Conservation (phyloP, 2,797 vertebrate species). For the Crax fasciolata region DNA sequence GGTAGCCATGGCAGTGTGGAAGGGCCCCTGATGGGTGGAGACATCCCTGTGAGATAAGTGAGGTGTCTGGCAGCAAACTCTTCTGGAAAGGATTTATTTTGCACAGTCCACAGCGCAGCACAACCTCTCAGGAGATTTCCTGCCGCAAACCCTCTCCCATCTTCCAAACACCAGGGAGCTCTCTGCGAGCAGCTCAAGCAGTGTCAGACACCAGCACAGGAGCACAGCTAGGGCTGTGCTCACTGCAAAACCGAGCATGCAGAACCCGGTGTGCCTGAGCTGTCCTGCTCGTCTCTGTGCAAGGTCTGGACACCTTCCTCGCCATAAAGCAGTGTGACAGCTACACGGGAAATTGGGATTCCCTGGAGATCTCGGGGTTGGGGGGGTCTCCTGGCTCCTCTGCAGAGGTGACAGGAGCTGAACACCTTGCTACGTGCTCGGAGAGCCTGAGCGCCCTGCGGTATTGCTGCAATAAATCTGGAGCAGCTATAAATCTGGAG, state of each 20-base stretch:
- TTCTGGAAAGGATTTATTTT: not conserved
- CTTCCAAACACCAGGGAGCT: not conserved
- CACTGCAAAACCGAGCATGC: not conserved
- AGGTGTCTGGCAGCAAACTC: not conserved
- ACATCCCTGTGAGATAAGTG: not conserved
- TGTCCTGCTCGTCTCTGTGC: not conserved
- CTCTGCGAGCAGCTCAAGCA: not conserved
- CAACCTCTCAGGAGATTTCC: not conserved
- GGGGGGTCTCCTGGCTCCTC: not conserved
- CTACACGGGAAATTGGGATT: not conserved
- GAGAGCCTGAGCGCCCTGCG: not conserved
- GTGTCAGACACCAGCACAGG: accelerated
- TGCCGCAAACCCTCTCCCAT: not conserved
- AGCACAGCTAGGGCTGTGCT: accelerated
- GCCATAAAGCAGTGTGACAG: not conserved
- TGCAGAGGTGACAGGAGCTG: not conserved
- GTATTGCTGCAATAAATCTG: slow-evolving; percentile 65
- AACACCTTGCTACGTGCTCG: slow-evolving; percentile 49
- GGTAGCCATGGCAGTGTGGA: not conserved
- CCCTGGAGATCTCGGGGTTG: not conserved
- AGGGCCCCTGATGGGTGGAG: not conserved
- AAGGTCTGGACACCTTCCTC: not conserved
- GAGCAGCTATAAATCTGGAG: slow-evolving; percentile 66
- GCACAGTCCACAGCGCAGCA: not conserved
- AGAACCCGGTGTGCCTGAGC: not conserved